Evolutionary conservation across 2,888 invertebrate species (phyloP), one percentile per base, ranked within the genome.

Genomic region (Clepsis dumicolana): DNA sequence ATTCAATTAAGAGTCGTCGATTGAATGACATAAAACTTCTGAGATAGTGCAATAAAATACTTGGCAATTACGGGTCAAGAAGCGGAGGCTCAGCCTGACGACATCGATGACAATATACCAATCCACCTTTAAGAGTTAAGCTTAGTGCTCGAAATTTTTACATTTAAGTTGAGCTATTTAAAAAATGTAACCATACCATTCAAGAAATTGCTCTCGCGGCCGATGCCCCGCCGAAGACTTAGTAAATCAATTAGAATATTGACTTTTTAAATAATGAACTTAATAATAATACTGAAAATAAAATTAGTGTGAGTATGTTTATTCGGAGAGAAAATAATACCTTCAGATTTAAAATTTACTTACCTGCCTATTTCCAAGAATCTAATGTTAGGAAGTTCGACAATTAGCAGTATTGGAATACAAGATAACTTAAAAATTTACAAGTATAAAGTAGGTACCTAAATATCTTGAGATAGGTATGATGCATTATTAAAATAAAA

Each of bases 11-110:
- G 89, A 88, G 83, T 86, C 86, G 86, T 83, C 85, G 86, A 91
- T 91, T 90, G 90, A 89, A 92, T 90, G 89, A 89, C 90, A 91
- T 92, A 91, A 92, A 91, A 91, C 90, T 87, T 88, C 83, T 87
- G 85, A 84, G 87, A 87, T 87, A 85, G 89, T 87, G 92, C 85
- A 87, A 91, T 92, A 90, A 92, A 91, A 86, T 89, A 88, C 87
- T 83, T 84, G 84, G 87, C 86, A 91, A 91, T 91, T 91, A 91
- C 89, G 80, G 87, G 85, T 88, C 89, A 87, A 79, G 81, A 83
- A 82, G 82, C 81, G 77, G 83, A 83, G 85, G 83, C 82, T 77
- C 76, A 73, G 79, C 74, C 75, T 74, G 73, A 63, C 68, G 53
- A 67, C 69, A 67, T 62, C 53, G 62, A 59, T 53, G 29, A 66